Percentiles rank a stretch among this genome's conserved stretches.
Conservation (phyloP, 2,113 vertebrate species). For the Prunella himalayana region DNA sequence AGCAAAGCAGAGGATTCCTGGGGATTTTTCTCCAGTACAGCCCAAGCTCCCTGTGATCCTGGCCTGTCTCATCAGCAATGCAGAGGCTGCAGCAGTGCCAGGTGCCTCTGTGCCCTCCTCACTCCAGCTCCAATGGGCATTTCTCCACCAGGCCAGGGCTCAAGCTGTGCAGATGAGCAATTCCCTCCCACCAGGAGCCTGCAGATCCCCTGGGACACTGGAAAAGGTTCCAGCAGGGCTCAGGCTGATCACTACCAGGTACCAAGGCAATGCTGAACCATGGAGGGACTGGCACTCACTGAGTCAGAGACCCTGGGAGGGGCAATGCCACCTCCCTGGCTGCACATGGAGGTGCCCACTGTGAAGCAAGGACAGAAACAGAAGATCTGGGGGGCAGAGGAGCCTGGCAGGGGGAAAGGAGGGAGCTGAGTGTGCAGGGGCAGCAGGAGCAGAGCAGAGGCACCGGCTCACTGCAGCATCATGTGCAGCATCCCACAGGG, state of each 20-base stretch:
- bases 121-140: neutral
- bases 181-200: neutral
- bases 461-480: neutral
- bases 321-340: neutral
- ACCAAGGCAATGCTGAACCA: neutral
- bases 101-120: neutral
- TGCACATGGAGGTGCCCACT: neutral
- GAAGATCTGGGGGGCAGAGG: neutral
- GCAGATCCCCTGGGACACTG: neutral
- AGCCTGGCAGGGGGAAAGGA: neutral
- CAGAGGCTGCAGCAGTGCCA: neutral
- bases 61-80: neutral
- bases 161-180: neutral
- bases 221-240: neutral
- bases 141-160: neutral
- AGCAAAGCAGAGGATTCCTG: neutral
- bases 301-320: neutral
- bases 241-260: neutral
- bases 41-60: neutral
- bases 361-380: neutral
- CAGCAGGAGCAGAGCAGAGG: neutral
- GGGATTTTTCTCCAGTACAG: neutral
- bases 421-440: accelerated
- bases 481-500: neutral
- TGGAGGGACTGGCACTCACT: accelerated